Conservation (phyloP, 2,797 vertebrate species). For the Coilia nasus region DNA sequence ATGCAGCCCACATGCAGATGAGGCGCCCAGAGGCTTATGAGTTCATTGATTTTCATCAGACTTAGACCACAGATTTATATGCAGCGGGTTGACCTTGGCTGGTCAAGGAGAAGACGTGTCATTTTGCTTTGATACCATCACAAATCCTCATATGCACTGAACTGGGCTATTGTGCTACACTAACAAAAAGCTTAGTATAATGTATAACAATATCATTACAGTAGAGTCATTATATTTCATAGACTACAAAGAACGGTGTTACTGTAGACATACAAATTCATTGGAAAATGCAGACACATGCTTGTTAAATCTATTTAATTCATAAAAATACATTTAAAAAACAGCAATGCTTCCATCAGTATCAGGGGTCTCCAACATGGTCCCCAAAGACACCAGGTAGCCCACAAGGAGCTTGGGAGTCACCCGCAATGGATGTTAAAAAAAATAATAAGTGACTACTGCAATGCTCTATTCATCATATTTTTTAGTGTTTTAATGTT, state of each 20-base stretch:
- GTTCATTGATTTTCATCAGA: constrained; percentile 26
- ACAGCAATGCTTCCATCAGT: too few species aligned
- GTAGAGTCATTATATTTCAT: background rate
- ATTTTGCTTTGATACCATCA: constrained; percentile 9
- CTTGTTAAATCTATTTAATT: too few species aligned
- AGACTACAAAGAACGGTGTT: background rate
- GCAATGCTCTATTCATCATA: too few species aligned
- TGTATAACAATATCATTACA: background rate
- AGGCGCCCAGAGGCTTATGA: constrained; percentile 13
- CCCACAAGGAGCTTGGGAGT: too few species aligned
- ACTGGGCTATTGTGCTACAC: background rate
- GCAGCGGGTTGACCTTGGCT: constrained; percentile 15
- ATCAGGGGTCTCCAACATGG: too few species aligned
- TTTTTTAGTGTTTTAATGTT: too few species aligned
- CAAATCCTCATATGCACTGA: constrained; percentile 1
- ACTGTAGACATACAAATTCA: background rate
- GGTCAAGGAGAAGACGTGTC: constrained; percentile 21
- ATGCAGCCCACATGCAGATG: constrained; percentile 14
- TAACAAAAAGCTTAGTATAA: background rate
- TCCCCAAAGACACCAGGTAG: too few species aligned
- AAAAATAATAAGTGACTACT: too few species aligned
- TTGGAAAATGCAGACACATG: background rate
- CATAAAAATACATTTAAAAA: too few species aligned
- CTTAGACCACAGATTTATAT: constrained; percentile 26
- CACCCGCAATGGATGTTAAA: too few species aligned